A percentile compares a stretch with the other conserved stretches of the same genome.
phyloP scores from a whole-genome alignment of 2,797 vertebrate species.

The Acestrorhynchus altus region DNA sequence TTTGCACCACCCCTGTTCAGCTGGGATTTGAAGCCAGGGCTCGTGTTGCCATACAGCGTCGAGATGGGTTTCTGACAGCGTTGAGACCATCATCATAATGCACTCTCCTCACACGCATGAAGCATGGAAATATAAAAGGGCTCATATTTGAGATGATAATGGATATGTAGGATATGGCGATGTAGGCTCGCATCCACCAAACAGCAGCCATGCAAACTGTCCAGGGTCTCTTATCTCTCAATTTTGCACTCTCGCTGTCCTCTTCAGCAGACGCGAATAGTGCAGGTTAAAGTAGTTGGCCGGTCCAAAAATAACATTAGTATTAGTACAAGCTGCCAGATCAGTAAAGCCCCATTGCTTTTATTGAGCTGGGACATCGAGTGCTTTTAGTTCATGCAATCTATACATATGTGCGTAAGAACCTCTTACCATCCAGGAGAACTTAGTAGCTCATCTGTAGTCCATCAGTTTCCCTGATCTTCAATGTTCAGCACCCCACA shows the following conservation, averaged over 20 bases:
- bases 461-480: no score
- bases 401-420: no score
- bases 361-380: not conserved
- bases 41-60: not conserved
- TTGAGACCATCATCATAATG: not conserved
- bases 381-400: no score
- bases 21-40: conserved; percentile 2
- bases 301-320: conserved; percentile 8
- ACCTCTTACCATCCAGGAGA: no score
- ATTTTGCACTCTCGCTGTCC: not conserved
- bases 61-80: not conserved
- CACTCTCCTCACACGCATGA: not conserved
- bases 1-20: conserved; percentile 8
- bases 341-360: not conserved
- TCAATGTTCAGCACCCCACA: no score
- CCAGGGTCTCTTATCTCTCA: not conserved
- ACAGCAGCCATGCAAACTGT: not conserved
- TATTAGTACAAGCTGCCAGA: not conserved
- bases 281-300: conserved; percentile 1
- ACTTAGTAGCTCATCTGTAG: no score
- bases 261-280: not conserved
- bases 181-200: not conserved
- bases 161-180: not conserved
- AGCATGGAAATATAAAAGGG: not conserved
- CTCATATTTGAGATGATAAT: conserved; percentile 5